Conservation (phyloP, 2,113 vertebrate species). For the Progne subis region DNA sequence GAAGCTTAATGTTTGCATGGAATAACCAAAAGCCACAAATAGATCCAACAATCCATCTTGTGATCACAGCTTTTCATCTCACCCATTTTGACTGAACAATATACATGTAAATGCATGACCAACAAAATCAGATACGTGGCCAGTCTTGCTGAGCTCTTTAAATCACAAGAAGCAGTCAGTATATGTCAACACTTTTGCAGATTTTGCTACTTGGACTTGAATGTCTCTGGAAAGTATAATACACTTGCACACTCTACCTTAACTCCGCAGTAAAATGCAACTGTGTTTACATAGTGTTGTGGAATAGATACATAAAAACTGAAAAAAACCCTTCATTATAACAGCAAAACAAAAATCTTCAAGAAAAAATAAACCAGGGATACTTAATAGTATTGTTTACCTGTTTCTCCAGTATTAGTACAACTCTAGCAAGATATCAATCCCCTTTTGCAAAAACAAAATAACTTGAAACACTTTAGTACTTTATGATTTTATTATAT, state of each 20-base stretch:
- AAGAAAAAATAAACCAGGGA: not conserved
- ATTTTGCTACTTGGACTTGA: not conserved
- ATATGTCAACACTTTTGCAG: not conserved
- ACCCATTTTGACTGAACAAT: not conserved
- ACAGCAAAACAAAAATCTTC: not conserved
- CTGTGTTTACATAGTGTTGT: not conserved
- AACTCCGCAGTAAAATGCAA: not conserved
- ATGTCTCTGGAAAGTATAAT: not conserved
- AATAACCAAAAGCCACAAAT: not conserved
- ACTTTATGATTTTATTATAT: not conserved
- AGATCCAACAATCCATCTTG: not conserved
- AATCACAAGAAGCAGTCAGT: not conserved
- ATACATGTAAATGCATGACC: not conserved
- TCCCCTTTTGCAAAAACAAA: not conserved
- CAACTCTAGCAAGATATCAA: not conserved
- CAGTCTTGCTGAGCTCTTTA: not conserved
- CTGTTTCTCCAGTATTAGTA: not conserved
- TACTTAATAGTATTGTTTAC: not conserved
- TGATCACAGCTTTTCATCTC: not conserved
- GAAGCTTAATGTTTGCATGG: not conserved
- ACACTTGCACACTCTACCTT: not conserved
- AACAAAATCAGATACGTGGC: not conserved
- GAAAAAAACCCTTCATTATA: not conserved
- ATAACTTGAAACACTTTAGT: not conserved
- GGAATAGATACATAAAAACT: not conserved